Conservation (phyloP, 2,113 vertebrate genomes). For the Herpetotheres cachinnans region DNA sequence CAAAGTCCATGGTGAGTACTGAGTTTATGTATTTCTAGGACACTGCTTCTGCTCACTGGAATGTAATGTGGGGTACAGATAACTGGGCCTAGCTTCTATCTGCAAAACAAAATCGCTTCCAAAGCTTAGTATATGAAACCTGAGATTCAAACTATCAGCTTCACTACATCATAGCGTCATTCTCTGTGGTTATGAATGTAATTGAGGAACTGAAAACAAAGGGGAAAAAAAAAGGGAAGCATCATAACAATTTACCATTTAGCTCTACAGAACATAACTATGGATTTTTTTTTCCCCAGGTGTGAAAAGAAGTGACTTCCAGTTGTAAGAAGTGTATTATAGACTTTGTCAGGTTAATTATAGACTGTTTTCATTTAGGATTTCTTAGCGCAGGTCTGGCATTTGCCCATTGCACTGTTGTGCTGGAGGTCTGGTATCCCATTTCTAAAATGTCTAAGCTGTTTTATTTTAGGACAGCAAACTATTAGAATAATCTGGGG, state of each 20-base stretch:
- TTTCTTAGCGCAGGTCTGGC: neutral
- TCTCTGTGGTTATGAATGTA: neutral
- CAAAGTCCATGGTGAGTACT: neutral
- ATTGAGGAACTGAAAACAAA: neutral
- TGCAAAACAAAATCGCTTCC: neutral
- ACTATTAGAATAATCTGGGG: neutral
- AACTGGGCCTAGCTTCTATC: neutral
- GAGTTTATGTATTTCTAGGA: neutral
- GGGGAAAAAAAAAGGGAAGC: accelerated
- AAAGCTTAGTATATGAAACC: neutral
- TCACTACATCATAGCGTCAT: neutral
- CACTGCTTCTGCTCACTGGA: neutral
- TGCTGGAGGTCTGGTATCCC: neutral
- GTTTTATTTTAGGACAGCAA: neutral
- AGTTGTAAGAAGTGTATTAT: neutral
- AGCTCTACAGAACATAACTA: neutral
- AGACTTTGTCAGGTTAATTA: neutral
- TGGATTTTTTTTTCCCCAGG: neutral
- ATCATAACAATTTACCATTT: neutral
- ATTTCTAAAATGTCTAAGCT: neutral
- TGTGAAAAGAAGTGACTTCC: neutral
- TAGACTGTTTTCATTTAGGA: neutral
- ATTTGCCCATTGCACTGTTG: neutral
- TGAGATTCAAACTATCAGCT: neutral
- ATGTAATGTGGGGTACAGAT: neutral